These are phyloP conservation scores for Ametastegia equiseti DNA, from an alignment of 2,888 invertebrate genomes.

Conservation along the genomic window DNA sequence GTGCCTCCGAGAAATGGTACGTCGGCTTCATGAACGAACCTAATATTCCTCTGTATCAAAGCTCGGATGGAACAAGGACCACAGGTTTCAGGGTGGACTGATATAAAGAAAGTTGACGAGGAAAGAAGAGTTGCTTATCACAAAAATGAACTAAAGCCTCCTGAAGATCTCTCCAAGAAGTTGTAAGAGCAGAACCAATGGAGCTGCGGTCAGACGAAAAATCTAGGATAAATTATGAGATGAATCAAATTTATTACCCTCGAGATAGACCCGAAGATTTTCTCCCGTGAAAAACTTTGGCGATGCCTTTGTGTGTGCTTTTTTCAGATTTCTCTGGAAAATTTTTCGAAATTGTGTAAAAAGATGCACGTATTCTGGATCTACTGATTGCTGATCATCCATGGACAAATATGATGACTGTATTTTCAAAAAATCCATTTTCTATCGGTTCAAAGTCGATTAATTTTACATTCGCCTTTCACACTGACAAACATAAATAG, in stretches of 20 bases:
- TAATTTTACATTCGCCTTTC: too few species aligned
- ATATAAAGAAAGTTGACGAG: not conserved
- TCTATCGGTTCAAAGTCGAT: too few species aligned
- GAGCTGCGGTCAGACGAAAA: constrained; percentile 9
- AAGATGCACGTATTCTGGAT: too few species aligned
- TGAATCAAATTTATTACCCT: not conserved
- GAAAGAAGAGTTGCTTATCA: not conserved
- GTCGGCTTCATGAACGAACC: not conserved
- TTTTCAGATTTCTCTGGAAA: not conserved
- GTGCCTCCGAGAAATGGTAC: not conserved
- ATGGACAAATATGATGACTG: too few species aligned
- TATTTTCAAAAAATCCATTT: too few species aligned
- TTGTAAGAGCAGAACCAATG: not conserved
- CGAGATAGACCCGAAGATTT: not conserved
- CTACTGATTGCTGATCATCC: too few species aligned
- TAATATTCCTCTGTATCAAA: not conserved
- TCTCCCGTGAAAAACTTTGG: not conserved
- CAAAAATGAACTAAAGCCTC: not conserved
- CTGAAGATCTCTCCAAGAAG: not conserved
- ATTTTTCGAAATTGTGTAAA: not conserved
- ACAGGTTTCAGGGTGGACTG: not conserved
- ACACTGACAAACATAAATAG: too few species aligned
- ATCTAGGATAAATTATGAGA: not conserved
- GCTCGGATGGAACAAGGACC: not conserved
- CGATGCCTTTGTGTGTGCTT: not conserved